Percentiles rank a stretch among this genome's conserved stretches.
Conservation (phyloP, 2,888 invertebrate species). For the Sipunculus nudus region DNA sequence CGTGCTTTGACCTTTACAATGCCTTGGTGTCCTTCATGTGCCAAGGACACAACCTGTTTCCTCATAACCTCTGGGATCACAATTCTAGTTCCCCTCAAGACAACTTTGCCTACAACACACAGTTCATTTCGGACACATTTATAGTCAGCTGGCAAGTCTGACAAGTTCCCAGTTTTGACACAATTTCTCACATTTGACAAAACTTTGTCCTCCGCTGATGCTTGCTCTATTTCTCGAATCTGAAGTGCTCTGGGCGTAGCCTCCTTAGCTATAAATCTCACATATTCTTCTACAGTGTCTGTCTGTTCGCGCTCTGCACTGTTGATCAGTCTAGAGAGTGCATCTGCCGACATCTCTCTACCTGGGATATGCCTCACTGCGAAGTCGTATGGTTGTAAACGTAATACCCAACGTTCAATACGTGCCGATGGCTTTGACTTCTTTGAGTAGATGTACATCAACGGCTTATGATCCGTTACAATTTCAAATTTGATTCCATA, state of each 20-base stretch:
- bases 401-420: constrained; percentile 40
- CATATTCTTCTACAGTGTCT: constrained; percentile 31
- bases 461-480: constrained; percentile 14
- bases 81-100: neutral
- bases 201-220: neutral
- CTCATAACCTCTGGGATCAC: constrained; percentile 27
- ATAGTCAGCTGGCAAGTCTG: neutral
- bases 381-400: constrained; percentile 35
- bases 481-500: constrained; percentile 6
- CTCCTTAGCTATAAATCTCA: constrained; percentile 18
- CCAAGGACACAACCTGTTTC: constrained; percentile 26
- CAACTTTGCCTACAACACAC: neutral
- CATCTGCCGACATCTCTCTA: constrained; percentile 38
- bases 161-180: constrained; percentile 1
- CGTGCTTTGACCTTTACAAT: constrained; percentile 33
- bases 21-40: constrained; percentile 42
- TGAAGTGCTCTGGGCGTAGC: constrained; percentile 20
- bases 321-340: constrained; percentile 34
- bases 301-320: too few species aligned
- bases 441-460: constrained; percentile 9
- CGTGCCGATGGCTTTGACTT: constrained; percentile 32
- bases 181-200: neutral
- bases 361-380: constrained; percentile 32
- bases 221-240: constrained; percentile 7
- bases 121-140: constrained; percentile 9